A percentile compares a stretch with the other conserved stretches of the same genome.
Evolutionary conservation across 2,113 vertebrate genomes (phyloP).

Genomic region (Notothenia rossii): DNA sequence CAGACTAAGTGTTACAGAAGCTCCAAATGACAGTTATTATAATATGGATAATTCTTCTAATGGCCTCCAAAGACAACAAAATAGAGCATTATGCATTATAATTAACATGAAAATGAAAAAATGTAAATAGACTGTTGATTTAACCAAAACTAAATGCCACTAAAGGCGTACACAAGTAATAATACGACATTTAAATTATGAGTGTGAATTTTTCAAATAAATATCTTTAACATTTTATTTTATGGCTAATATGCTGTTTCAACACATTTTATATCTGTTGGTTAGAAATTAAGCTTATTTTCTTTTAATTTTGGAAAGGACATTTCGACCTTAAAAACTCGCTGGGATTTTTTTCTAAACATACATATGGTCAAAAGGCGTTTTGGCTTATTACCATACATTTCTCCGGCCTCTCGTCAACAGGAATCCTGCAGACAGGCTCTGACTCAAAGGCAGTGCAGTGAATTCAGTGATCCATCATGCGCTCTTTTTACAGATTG

Average conservation of each 20-base stretch:
- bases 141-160: background rate
- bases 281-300: background rate
- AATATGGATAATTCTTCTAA: no score
- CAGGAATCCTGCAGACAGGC: constrained; percentile 21
- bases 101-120: background rate
- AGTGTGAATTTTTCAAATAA: background rate
- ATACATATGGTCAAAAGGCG: background rate
- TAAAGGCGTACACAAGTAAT: background rate
- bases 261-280: background rate
- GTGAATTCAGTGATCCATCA: constrained; percentile 78
- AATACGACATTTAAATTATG: background rate
- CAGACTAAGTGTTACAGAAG: constrained; percentile 21
- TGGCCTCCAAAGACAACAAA: background rate
- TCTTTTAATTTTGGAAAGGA: background rate
- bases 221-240: background rate
- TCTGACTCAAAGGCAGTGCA: constrained; percentile 34
- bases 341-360: background rate
- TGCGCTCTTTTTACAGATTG: constrained; percentile 66
- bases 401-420: background rate
- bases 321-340: background rate
- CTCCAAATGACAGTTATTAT: constrained; percentile 8
- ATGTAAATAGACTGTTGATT: background rate
- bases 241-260: background rate
- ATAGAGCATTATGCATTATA: background rate
- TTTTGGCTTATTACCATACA: background rate